These are phyloP conservation scores for Heliconius eleuchia DNA, from an alignment of 1,140 invertebrate species.

Conservation along the genomic window DNA sequence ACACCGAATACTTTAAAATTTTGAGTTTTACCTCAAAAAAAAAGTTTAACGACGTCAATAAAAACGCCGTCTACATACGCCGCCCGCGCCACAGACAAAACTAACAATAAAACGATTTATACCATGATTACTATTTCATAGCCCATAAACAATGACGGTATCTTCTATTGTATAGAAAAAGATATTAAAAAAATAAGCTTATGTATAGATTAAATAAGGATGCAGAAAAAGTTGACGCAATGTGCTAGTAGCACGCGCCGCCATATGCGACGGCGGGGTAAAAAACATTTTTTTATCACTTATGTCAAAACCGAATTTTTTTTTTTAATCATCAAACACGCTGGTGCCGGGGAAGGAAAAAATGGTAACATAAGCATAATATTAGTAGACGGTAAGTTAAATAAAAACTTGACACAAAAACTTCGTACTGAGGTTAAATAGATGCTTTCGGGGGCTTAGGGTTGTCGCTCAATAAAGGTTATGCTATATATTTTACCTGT, in stretches of 20 bases:
- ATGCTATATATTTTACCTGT: neutral
- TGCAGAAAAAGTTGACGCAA: conserved; percentile 77
- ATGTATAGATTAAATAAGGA: conserved; percentile 76
- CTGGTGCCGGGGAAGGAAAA: conserved; percentile 61
- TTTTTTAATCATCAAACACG: conserved; percentile 71
- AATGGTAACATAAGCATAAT: conserved; percentile 79
- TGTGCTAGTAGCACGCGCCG: conserved; percentile 71
- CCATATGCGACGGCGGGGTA: conserved; percentile 62
- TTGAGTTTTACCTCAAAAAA: neutral
- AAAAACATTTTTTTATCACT: conserved; percentile 62
- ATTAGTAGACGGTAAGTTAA: conserved; percentile 71
- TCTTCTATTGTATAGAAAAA: conserved; percentile 41
- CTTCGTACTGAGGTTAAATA: conserved; percentile 74
- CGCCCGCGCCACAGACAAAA: conserved; percentile 31
- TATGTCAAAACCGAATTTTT: conserved; percentile 46
- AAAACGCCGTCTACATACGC: conserved; percentile 8
- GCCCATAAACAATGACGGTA: conserved; percentile 47
- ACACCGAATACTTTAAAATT: neutral
- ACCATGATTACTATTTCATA: conserved; percentile 48
- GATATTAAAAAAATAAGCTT: conserved; percentile 23
- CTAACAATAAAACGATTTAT: conserved; percentile 38
- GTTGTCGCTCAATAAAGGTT: conserved; percentile 38
- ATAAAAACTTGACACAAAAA: conserved; percentile 73
- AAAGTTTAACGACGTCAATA: conserved; percentile 6
- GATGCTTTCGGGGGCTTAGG: conserved; percentile 59